Evolutionary conservation across 2,888 invertebrate genomes (phyloP).

Genomic region (Macroteleia sp.): DNA sequence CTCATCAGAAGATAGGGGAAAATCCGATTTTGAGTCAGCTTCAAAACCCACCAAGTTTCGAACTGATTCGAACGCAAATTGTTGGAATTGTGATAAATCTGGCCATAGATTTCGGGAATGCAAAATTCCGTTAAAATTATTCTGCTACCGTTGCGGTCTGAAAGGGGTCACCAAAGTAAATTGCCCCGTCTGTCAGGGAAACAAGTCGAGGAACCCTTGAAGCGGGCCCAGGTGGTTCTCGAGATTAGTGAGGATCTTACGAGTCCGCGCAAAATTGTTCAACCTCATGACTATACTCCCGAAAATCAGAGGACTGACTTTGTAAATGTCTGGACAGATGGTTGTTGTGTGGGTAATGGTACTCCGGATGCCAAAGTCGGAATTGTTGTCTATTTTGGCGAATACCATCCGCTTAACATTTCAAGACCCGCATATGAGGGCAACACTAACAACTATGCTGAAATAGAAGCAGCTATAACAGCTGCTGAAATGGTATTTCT

Average conservation of each 20-base stretch:
- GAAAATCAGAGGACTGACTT: too few species aligned
- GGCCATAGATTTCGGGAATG: background rate
- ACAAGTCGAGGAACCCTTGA: background rate
- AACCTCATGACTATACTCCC: too few species aligned
- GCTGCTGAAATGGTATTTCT: background rate
- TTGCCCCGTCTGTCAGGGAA: background rate
- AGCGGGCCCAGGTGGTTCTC: too few species aligned
- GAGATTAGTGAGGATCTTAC: too few species aligned
- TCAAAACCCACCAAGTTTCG: too few species aligned
- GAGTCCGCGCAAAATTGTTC: too few species aligned
- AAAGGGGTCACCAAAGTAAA: background rate
- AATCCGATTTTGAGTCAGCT: too few species aligned
- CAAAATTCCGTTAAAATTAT: background rate
- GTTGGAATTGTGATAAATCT: background rate
- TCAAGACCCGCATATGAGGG: background rate
- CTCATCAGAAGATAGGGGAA: too few species aligned
- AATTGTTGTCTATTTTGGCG: background rate
- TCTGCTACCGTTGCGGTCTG: background rate
- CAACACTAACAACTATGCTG: too few species aligned
- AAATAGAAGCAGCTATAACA: conserved; percentile 10
- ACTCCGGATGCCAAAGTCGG: background rate
- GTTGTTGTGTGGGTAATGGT: conserved; percentile 8
- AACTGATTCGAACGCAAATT: too few species aligned
- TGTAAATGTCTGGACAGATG: background rate
- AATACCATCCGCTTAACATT: conserved; percentile 6